Evolutionary conservation across 2,888 invertebrate genomes (phyloP).

Genomic region (Tipula vernalis): DNA sequence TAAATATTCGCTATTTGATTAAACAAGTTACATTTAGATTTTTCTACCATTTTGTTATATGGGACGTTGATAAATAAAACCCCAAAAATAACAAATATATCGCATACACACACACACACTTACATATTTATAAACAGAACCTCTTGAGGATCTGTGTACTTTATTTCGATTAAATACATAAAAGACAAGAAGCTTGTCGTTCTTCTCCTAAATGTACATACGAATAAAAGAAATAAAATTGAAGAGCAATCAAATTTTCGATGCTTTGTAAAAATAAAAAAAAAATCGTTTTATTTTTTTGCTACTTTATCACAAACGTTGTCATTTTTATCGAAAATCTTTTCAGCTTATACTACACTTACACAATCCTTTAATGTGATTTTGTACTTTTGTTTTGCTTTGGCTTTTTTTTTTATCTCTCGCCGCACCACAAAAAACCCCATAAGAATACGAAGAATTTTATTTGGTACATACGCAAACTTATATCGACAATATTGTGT

Average conservation of each 20-base stretch:
- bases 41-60: not conserved
- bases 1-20: not conserved
- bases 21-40: not conserved
- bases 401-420: not conserved
- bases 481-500: not conserved
- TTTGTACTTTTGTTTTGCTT: not conserved
- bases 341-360: not conserved
- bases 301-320: not conserved
- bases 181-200: not conserved
- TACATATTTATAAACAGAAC: not conserved
- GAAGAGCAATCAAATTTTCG: slow-evolving; percentile 1
- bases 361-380: slow-evolving; percentile 4
- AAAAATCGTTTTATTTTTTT: not conserved
- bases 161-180: not conserved
- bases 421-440: not conserved
- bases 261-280: not conserved
- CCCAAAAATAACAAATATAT: not conserved
- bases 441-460: not conserved
- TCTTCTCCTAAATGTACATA: not conserved
- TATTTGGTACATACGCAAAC: not conserved
- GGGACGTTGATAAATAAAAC: not conserved
- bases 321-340: not conserved
- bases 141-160: not conserved
- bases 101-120: not conserved
- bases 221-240: not conserved